Conservation (phyloP, 2,797 vertebrate species). For the Artibeus lituratus region DNA sequence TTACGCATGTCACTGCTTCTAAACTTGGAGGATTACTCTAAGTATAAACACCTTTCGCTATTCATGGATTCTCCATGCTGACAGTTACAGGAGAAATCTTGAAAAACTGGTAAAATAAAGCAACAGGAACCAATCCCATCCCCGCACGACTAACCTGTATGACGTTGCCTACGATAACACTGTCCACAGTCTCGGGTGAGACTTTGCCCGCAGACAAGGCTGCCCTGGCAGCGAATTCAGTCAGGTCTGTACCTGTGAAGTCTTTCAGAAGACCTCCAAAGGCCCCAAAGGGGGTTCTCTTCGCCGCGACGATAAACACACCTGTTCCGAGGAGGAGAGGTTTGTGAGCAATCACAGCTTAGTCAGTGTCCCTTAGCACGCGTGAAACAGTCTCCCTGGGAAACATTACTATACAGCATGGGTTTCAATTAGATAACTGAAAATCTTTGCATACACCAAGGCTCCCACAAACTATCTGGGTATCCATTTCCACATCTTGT, state of each 20-base stretch:
- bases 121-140: rapidly evolving
- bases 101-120: not conserved
- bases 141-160: slow-evolving; percentile 87
- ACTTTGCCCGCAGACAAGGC: slow-evolving; percentile 91
- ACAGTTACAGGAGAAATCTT: not conserved
- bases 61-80: not conserved
- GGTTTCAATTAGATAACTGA: not conserved
- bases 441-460: not conserved
- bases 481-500: not conserved
- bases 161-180: slow-evolving; percentile 93
- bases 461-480: not conserved
- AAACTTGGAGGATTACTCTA: not conserved
- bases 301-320: slow-evolving; percentile 96
- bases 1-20: not conserved
- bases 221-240: slow-evolving; percentile 90
- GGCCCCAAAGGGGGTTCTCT: slow-evolving; percentile 94
- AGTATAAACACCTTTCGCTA: not conserved
- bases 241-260: slow-evolving; percentile 91
- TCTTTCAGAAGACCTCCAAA: slow-evolving; percentile 93
- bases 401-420: not conserved
- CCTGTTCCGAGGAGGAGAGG: slow-evolving; percentile 79
- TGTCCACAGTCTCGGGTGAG: slow-evolving; percentile 91
- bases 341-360: not conserved
- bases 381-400: not conserved
- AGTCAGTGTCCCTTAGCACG: not conserved